Conservation (phyloP, 2,113 vertebrate genomes). For the Mola mola region DNA sequence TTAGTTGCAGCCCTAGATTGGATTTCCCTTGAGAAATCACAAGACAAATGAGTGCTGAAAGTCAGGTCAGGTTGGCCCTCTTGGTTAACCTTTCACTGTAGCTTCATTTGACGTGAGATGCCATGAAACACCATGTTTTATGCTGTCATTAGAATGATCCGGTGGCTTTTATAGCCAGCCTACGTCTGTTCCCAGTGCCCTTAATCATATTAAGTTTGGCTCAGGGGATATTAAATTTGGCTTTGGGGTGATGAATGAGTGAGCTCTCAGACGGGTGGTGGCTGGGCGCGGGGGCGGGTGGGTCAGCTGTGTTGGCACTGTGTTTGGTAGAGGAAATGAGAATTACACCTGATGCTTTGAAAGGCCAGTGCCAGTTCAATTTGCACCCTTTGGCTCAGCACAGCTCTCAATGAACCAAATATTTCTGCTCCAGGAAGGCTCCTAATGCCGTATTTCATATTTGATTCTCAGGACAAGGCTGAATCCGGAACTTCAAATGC, state of each 20-base stretch:
- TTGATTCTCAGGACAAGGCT: no score
- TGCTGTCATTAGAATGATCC: slow-evolving; percentile 7
- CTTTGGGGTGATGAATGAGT: slow-evolving; percentile 1
- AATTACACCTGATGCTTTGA: slow-evolving; percentile 15
- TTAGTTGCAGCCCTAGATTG: background rate
- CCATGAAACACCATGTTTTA: no score
- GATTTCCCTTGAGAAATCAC: background rate
- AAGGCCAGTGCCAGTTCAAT: slow-evolving; percentile 22
- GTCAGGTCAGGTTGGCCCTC: background rate
- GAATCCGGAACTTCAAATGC: slow-evolving; percentile 1
- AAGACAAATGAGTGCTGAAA: background rate
- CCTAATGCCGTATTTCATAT: no score
- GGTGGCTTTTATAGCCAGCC: background rate
- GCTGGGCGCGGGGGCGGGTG: no score
- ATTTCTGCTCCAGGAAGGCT: slow-evolving; percentile 5
- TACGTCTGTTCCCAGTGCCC: slow-evolving; percentile 22
- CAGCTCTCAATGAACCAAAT: background rate
- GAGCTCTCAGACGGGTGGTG: no score
- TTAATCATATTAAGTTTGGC: slow-evolving; percentile 40
- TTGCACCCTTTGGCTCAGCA: slow-evolving; percentile 5
- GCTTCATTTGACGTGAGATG: background rate
- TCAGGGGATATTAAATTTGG: slow-evolving; percentile 21
- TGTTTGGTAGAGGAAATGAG: slow-evolving; percentile 29
- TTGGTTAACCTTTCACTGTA: background rate
- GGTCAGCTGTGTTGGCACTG: no score